Conservation (phyloP, 2,797 vertebrate genomes). For the Falco columbarius region DNA sequence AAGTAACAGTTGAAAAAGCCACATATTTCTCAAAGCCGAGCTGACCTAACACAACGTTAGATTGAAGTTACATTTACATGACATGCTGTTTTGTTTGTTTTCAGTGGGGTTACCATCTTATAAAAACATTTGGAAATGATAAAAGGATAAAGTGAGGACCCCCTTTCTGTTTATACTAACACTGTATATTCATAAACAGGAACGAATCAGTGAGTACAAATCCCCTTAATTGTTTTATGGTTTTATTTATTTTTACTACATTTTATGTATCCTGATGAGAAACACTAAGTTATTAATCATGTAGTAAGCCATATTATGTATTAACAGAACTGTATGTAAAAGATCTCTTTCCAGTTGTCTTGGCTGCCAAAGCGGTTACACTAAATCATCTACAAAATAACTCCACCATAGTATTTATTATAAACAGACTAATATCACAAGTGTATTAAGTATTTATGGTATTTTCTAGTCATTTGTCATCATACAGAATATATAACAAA, state of each 20-base stretch:
- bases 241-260: constrained; percentile 59
- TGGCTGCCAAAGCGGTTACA: not conserved
- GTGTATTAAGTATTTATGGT: not conserved
- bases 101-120: constrained; percentile 60
- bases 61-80: constrained; percentile 58
- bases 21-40: constrained; percentile 31
- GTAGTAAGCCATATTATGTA: not conserved
- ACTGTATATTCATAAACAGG: constrained; percentile 49
- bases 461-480: not conserved
- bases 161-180: constrained; percentile 59
- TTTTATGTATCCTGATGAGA: constrained; percentile 8
- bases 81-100: constrained; percentile 69
- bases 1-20: constrained; percentile 52
- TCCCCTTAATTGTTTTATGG: constrained; percentile 51
- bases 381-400: constrained; percentile 5
- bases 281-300: constrained; percentile 29
- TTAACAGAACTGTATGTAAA: not conserved
- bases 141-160: constrained; percentile 66
- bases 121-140: constrained; percentile 69
- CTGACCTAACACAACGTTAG: constrained; percentile 31
- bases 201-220: constrained; percentile 54
- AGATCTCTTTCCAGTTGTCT: not conserved
- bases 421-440: not conserved
- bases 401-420: not conserved
- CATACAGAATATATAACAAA: not conserved